Percentiles rank a stretch among this genome's conserved stretches.
phyloP scores from a whole-genome alignment of 2,888 invertebrate species.

The Drosophila anomalipes region DNA sequence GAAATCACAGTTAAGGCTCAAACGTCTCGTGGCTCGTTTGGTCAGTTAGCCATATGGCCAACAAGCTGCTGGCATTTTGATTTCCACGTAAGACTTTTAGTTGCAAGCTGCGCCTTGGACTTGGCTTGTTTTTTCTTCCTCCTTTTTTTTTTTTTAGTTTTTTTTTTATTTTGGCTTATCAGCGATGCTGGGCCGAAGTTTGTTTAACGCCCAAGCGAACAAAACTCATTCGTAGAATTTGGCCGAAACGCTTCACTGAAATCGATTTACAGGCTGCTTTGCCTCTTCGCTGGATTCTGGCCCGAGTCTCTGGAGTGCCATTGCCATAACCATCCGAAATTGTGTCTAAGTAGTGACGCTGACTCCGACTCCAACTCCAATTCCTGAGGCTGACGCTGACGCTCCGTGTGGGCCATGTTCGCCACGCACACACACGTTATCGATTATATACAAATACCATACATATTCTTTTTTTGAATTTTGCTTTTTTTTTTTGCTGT shows the following conservation, averaged over 20 bases:
- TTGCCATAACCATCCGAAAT: slow-evolving; percentile 83
- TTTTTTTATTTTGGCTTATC: slow-evolving; percentile 50
- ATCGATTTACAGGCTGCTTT: slow-evolving; percentile 64
- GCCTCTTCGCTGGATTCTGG: slow-evolving; percentile 7
- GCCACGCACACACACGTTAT: slow-evolving; percentile 65
- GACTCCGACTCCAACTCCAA: slow-evolving; percentile 12
- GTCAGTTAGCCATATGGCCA: slow-evolving; percentile 56
- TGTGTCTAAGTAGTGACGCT: slow-evolving; percentile 81
- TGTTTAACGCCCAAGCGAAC: slow-evolving; percentile 67
- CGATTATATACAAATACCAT: slow-evolving; percentile 54
- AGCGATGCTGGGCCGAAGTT: slow-evolving; percentile 65
- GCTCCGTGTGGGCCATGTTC: slow-evolving; percentile 41
- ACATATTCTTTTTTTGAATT: slow-evolving; percentile 46
- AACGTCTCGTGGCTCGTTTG: slow-evolving; percentile 57
- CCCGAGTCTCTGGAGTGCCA: slow-evolving; percentile 81
- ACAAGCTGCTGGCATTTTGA: slow-evolving; percentile 49
- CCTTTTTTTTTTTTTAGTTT: neutral
- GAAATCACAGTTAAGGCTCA: slow-evolving; percentile 76
- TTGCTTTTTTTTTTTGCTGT: slow-evolving; percentile 43
- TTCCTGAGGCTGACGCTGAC: slow-evolving; percentile 15
- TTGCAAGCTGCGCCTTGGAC: slow-evolving; percentile 22
- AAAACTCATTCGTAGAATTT: slow-evolving; percentile 75
- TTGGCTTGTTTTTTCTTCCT: slow-evolving; percentile 1
- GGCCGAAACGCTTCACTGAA: slow-evolving; percentile 67
- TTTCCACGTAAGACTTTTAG: slow-evolving; percentile 71